These are phyloP conservation scores for Antedon mediterranea DNA, from an alignment of 53 echinoderm and acorn worm species.

Conservation along the genomic window DNA sequence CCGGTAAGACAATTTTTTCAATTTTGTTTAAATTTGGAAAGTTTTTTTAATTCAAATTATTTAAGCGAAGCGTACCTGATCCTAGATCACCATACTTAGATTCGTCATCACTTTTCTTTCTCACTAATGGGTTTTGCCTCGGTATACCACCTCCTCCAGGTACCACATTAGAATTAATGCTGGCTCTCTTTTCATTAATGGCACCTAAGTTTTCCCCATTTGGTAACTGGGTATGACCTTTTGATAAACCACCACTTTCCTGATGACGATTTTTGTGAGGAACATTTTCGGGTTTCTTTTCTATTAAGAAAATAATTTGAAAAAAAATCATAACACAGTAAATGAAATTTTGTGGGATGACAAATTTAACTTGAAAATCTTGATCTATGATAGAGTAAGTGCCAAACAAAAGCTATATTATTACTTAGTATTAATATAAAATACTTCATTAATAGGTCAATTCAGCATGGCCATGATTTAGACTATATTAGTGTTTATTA, in stretches of 20 bases:
- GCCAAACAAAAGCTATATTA: no score
- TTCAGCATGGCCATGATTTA: no score
- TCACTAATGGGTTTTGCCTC: conserved; percentile 4
- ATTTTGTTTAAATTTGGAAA: no score
- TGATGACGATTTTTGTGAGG: neutral
- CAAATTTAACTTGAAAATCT: no score
- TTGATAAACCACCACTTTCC: neutral
- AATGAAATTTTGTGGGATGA: no score
- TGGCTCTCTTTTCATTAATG: neutral
- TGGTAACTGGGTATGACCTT: neutral
- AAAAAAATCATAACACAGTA: no score
- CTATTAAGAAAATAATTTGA: neutral
- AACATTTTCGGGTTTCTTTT: neutral
- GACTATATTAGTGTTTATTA: no score
- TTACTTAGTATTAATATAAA: no score
- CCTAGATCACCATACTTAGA: conserved; percentile 66
- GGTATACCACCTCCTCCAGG: neutral
- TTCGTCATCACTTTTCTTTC: conserved; percentile 51
- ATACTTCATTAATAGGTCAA: no score
- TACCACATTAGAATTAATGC: neutral
- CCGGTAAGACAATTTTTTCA: no score
- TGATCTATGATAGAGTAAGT: no score
- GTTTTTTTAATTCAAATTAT: no score
- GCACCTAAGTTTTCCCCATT: neutral
- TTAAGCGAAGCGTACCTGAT: conserved; percentile 26